Base-by-base conservation (phyloP, 2,888 invertebrate species). In the Drosophila fulvimacula region DNA sequence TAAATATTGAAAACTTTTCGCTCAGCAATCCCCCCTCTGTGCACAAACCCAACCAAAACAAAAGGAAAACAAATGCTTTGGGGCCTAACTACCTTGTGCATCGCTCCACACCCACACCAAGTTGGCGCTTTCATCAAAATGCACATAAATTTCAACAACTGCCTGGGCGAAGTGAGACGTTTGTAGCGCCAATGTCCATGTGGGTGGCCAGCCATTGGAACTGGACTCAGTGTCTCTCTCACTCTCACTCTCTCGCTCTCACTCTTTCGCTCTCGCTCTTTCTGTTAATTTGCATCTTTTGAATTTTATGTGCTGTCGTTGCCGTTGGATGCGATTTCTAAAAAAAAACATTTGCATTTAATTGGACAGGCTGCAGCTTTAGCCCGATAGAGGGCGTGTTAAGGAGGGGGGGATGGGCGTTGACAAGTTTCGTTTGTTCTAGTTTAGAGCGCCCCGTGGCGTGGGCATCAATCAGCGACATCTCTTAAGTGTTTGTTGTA, bases 301-400 rank as follows among this genome's bases (percentile, higher is more conserved):
- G 69, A 70, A 69, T 67, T 71, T 67, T 56, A 59, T 76, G 53
- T 53, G 56, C 39, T 53, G 59, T 57, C 49, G 15, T 32, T 60
- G 68, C 66, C 68, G 71, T 61, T 72, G 73, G 61, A 76, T 81
- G 73, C 79, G 86, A 85, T 88, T 87, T 87, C 86, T 82, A 85
- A 87, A 81, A 75, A 63, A 74, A 56, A 74, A 78, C 84, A 88
- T 89, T 87, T 89, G 89, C 88, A 87, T 89, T 88, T 89, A 85
- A 88, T 89, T 88, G 86, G 82, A 76, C 85, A 74, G 52, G 46
- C 51, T 58, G 56, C 44, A 30, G 60, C 11, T 44, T 41, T 39
- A 0, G 11, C 7, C 52, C 24, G 34, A 7, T 17, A 34, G 42
- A 15, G 51, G 56, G 69, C 59, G 63, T 58, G 48, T 3, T 38